A percentile compares a stretch with the other conserved stretches of the same genome.
Conservation (phyloP, 2,888 invertebrate genomes). For the Julus scanicus region DNA sequence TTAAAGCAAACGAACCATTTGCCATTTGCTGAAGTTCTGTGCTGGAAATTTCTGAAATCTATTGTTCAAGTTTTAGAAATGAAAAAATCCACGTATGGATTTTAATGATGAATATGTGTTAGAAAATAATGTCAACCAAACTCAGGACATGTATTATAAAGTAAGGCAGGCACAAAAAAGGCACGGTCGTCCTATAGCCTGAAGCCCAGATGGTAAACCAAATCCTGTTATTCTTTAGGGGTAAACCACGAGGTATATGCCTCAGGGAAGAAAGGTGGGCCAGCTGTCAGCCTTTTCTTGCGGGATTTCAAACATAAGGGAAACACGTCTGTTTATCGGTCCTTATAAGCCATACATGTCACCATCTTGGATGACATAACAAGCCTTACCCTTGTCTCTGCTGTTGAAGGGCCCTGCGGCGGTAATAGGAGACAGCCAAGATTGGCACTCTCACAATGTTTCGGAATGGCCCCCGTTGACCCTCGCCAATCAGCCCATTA, state of each 20-base stretch:
- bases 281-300: constrained; percentile 36
- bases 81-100: too few species aligned
- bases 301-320: background rate
- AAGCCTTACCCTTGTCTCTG: background rate
- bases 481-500: background rate
- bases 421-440: background rate
- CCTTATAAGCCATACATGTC: background rate
- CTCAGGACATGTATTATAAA: too few species aligned
- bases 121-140: too few species aligned
- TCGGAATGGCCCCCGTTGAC: background rate
- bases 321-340: background rate
- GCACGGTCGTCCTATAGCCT: background rate
- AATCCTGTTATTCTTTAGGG: background rate
- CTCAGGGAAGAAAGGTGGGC: background rate
- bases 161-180: background rate
- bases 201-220: constrained; percentile 28
- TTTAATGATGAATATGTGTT: too few species aligned
- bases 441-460: background rate
- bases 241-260: background rate
- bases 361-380: constrained; percentile 40
- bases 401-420: background rate
- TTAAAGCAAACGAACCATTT: too few species aligned
- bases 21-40: too few species aligned
- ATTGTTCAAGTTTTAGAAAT: too few species aligned
- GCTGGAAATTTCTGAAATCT: too few species aligned